phyloP scores from a whole-genome alignment of 2,113 vertebrate species.

The Muntiacus reevesi region DNA sequence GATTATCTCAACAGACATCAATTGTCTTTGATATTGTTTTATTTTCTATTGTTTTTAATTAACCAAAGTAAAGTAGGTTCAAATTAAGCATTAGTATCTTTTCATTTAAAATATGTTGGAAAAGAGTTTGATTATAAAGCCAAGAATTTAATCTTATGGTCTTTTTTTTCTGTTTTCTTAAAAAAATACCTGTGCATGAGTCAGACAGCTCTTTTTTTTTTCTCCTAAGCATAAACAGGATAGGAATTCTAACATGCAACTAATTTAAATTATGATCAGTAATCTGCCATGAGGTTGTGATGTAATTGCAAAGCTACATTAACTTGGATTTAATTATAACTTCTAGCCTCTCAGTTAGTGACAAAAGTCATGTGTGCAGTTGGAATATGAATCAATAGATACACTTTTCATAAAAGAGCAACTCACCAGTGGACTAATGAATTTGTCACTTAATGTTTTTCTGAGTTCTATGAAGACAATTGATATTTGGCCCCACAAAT shows the following conservation, averaged over 20 bases:
- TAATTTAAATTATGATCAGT: neutral
- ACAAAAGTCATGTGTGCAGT: neutral
- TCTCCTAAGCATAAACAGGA: conserved; percentile 8
- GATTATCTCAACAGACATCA: neutral
- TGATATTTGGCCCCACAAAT: neutral
- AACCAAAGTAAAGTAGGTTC: neutral
- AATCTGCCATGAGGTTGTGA: neutral
- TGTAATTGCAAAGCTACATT: conserved; percentile 35
- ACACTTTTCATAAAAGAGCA: neutral
- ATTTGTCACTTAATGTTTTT: neutral
- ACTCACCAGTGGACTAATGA: neutral
- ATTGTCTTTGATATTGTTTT: neutral
- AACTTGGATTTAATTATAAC: conserved; percentile 45
- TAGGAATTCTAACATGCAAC: neutral
- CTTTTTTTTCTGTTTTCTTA: neutral
- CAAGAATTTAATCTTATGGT: neutral
- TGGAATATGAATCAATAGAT: conserved; percentile 6
- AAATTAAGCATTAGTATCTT: neutral
- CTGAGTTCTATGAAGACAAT: neutral
- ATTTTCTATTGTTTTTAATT: conserved; percentile 29
- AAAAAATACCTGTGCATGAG: neutral
- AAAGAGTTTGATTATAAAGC: neutral
- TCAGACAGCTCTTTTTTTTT: neutral
- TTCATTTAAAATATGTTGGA: neutral
- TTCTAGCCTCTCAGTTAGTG: conserved; percentile 10